phyloP scores from a whole-genome alignment of 2,113 vertebrate genomes.

The Athene noctua region DNA sequence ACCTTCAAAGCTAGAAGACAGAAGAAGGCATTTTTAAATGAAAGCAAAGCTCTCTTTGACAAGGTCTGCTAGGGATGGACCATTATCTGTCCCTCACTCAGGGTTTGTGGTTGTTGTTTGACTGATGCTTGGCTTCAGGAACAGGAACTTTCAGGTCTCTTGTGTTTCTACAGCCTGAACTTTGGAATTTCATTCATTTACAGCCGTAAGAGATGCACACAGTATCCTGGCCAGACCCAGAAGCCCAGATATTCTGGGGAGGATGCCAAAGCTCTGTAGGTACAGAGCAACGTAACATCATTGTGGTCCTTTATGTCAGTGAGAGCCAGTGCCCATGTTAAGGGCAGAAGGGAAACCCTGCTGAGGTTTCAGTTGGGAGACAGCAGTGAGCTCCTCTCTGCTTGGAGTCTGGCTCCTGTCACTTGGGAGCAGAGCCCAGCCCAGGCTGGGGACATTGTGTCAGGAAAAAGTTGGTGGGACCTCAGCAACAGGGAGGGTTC shows the following conservation, averaged over 20 bases:
- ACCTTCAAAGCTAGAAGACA: background rate
- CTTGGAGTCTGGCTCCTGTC: background rate
- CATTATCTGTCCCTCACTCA: background rate
- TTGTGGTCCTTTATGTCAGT: background rate
- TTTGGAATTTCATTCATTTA: background rate
- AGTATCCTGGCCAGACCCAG: background rate
- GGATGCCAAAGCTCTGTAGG: background rate
- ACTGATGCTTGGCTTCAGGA: background rate
- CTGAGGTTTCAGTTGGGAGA: background rate
- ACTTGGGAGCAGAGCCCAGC: background rate
- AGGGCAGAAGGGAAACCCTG: background rate
- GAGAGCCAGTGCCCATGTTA: accelerated
- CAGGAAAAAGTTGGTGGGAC: accelerated
- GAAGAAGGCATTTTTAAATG: background rate
- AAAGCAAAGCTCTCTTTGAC: background rate
- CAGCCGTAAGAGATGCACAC: accelerated
- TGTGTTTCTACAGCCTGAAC: background rate
- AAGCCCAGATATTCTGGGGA: background rate
- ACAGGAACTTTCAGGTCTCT: background rate
- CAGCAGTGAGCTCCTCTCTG: background rate
- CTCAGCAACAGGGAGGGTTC: background rate
- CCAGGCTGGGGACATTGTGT: background rate
- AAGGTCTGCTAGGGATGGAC: background rate
- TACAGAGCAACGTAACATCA: background rate
- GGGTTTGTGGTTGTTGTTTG: background rate